Base-by-base conservation (phyloP, 2,888 invertebrate species). In the Lypha dubia region DNA sequence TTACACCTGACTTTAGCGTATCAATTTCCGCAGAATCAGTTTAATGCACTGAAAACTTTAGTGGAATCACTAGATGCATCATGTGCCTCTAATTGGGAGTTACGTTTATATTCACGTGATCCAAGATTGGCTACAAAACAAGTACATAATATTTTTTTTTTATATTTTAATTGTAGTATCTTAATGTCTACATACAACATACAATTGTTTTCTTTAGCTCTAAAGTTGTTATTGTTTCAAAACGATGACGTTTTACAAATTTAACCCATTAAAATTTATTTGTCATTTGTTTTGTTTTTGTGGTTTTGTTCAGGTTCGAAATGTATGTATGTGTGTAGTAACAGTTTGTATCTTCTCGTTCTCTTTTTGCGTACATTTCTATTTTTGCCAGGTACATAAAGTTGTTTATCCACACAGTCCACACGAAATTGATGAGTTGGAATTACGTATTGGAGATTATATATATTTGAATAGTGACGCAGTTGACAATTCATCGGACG, bases 1-100 rank as follows among this genome's bases (percentile, higher is more conserved):
- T 93, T 98, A 71, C 98, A 98, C 92, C 93, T 98, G 88, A 97
- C 97, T 8, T 93, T 98, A 89, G 97, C 97, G 20, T 98, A 98
- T 93, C 97, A 97, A 92, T 98, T 98, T 92, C 94, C 95, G 15
- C 94, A 94, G 88, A 93, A 94, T 22, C 95, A 95, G 71, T 97
- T 95, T 89, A 94, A 95, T 83, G 93, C 94, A 73, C 93, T 98
- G 67, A 96, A 96, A 92, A 92, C 93, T 17, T 93, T 97, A 87
- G 96, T 96, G 32, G 95, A 96, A 88, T 94, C 94, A 71, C 93
- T 98, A 86, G 95, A 95, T 88, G 94, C 95, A 0, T 93, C 93
- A 67, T 94, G 94, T 56, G 93, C 94, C 51, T 94, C 95, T 28
- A 94, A 94, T 88, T 98, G 98, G 98, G 97, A 98, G 91, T 92